These are phyloP conservation scores for Lomographa bimaculata DNA, from an alignment of 2,888 invertebrate species.

Conservation along the genomic window DNA sequence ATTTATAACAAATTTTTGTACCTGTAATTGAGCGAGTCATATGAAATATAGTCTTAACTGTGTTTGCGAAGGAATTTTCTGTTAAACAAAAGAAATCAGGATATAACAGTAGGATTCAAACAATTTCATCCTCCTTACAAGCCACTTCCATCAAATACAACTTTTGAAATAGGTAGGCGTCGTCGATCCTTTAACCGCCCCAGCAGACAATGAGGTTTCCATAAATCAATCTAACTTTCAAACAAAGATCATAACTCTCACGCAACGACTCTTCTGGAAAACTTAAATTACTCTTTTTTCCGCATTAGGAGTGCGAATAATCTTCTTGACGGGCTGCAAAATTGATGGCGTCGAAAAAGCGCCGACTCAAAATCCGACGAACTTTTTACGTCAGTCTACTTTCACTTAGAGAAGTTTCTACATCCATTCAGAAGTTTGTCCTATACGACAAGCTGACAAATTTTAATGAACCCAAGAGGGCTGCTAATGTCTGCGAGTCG, in stretches of 20 bases:
- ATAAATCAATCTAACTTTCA: conserved; percentile 81
- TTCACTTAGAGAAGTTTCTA: conserved; percentile 81
- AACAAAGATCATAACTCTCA: conserved; percentile 80
- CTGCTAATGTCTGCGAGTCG: conserved; percentile 76
- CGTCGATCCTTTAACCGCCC: conserved; percentile 49
- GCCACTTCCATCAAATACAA: conserved; percentile 9
- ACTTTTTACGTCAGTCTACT: conserved; percentile 81
- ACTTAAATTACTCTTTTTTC: conserved; percentile 83
- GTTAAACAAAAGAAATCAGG: too few relatives aligned
- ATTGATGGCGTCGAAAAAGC: conserved; percentile 78
- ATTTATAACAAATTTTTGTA: too few relatives aligned
- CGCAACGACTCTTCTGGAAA: conserved; percentile 74
- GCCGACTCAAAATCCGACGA: conserved; percentile 67
- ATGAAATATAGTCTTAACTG: too few relatives aligned
- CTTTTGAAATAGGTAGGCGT: conserved; percentile 13
- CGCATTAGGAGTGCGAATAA: conserved; percentile 81
- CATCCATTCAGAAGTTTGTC: conserved; percentile 80
- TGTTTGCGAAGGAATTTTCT: too few relatives aligned
- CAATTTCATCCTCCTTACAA: too few relatives aligned
- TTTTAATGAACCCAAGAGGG: conserved; percentile 82
- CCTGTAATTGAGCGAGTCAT: too few relatives aligned
- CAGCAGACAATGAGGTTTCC: conserved; percentile 59
- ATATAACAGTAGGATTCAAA: too few relatives aligned
- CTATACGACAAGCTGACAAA: conserved; percentile 81
- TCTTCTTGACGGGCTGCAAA: conserved; percentile 81